phyloP scores from a whole-genome alignment of 2,113 vertebrate species.

The Petroica traversi region DNA sequence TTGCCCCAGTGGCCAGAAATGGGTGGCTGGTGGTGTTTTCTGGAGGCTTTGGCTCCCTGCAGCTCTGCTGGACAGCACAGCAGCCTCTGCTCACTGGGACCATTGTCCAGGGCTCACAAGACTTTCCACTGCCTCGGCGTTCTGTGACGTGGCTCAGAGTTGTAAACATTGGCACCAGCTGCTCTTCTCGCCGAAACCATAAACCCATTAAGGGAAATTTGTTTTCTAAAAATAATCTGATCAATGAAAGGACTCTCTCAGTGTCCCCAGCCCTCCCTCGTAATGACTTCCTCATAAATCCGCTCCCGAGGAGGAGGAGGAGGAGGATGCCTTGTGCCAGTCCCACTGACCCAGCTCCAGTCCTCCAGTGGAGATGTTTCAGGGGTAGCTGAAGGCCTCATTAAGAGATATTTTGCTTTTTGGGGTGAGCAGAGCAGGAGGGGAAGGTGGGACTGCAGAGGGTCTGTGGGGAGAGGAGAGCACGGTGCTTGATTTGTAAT shows the following conservation, averaged over 20 bases:
- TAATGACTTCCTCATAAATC: constrained; percentile 30
- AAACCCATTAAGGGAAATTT: constrained; percentile 58
- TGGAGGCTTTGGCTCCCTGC: not conserved
- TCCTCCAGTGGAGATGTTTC: not conserved
- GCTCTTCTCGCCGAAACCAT: constrained; percentile 51
- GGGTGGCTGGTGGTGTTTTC: not conserved
- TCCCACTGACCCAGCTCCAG: not conserved
- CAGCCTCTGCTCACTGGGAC: constrained; percentile 22
- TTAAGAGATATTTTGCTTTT: not conserved
- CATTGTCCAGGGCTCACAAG: constrained; percentile 24
- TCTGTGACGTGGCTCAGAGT: constrained; percentile 38
- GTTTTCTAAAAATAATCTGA: constrained; percentile 56
- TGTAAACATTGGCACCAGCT: constrained; percentile 52
- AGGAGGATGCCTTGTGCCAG: not conserved
- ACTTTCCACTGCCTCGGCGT: constrained; percentile 27
- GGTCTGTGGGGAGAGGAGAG: not conserved
- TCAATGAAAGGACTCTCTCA: constrained; percentile 65
- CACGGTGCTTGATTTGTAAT: fast-evolving
- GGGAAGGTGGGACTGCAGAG: not conserved
- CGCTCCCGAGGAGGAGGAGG: not conserved
- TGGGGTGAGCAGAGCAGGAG: not conserved
- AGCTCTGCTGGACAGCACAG: not conserved
- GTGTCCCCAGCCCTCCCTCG: not conserved
- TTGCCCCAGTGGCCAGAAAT: fast-evolving
- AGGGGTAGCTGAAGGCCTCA: not conserved